phyloP scores from a whole-genome alignment of 2,797 vertebrate genomes.

The Argya squamiceps region DNA sequence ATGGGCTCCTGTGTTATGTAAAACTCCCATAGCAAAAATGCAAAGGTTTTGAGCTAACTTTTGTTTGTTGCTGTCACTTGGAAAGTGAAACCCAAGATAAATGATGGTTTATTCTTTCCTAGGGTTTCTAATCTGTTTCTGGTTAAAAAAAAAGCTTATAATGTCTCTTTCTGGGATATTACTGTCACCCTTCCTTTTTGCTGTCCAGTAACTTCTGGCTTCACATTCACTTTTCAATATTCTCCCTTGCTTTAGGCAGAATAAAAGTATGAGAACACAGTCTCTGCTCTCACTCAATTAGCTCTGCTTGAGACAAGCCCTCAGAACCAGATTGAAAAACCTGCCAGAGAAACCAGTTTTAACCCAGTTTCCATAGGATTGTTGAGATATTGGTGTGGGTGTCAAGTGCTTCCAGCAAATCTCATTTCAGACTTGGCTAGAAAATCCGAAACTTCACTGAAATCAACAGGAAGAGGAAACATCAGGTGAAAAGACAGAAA shows the following conservation, averaged over 20 bases:
- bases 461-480: background rate
- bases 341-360: constrained; percentile 4
- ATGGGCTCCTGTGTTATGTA: background rate
- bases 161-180: background rate
- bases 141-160: background rate
- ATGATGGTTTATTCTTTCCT: constrained; percentile 19
- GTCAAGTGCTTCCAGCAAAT: background rate
- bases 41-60: constrained; percentile 6
- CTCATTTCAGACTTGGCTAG: background rate
- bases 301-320: background rate
- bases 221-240: constrained; percentile 16
- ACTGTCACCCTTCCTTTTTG: constrained; percentile 7
- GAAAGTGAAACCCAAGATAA: constrained; percentile 23
- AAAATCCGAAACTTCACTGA: constrained; percentile 1
- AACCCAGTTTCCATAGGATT: background rate
- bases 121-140: background rate
- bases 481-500: constrained; percentile 9
- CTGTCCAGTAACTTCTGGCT: constrained; percentile 29
- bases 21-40: background rate
- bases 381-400: background rate
- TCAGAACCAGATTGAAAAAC: background rate
- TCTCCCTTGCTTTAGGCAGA: constrained; percentile 26
- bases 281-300: constrained; percentile 4
- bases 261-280: background rate
- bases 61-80: background rate